Percentiles rank a stretch among this genome's conserved stretches.
Evolutionary conservation across 2,888 invertebrate genomes (phyloP).

Genomic region (Tinea trinotella): DNA sequence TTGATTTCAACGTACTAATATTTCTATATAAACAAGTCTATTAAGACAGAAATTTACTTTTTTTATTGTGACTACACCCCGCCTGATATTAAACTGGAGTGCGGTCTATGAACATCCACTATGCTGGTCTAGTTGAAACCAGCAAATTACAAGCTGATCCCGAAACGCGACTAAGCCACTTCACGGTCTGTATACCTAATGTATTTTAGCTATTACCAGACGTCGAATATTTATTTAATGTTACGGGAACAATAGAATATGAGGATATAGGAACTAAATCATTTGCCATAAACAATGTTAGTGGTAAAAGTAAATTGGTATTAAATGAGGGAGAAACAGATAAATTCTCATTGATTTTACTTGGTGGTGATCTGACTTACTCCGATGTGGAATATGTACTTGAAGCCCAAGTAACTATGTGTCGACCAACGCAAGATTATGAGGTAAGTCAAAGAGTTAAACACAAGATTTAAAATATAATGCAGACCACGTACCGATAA

Average conservation of each 20-base stretch:
- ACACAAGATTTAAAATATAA: not conserved
- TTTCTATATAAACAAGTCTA: too few species aligned
- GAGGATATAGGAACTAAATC: constrained; percentile 26
- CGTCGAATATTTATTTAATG: constrained; percentile 42
- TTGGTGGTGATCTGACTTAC: constrained; percentile 37
- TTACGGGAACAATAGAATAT: constrained; percentile 29
- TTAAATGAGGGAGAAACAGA: constrained; percentile 36
- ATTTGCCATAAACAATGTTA: constrained; percentile 41
- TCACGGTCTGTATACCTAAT: too few species aligned
- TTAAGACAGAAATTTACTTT: too few species aligned
- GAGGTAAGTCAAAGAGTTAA: constrained; percentile 34
- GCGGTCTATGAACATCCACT: too few species aligned
- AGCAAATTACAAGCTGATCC: too few species aligned
- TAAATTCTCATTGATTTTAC: constrained; percentile 39
- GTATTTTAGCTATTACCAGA: constrained; percentile 40
- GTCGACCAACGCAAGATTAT: constrained; percentile 43
- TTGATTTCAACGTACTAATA: too few species aligned
- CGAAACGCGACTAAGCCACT: too few species aligned
- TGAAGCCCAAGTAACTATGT: constrained; percentile 44
- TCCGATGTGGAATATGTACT: constrained; percentile 36
- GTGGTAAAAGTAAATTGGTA: constrained; percentile 34
- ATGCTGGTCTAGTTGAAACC: too few species aligned
- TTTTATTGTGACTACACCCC: too few species aligned
- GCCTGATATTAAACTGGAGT: too few species aligned
- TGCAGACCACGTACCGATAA: too few species aligned